Evolutionary conservation across 2,113 vertebrate species (phyloP).

Genomic region (Trachemys scripta): DNA sequence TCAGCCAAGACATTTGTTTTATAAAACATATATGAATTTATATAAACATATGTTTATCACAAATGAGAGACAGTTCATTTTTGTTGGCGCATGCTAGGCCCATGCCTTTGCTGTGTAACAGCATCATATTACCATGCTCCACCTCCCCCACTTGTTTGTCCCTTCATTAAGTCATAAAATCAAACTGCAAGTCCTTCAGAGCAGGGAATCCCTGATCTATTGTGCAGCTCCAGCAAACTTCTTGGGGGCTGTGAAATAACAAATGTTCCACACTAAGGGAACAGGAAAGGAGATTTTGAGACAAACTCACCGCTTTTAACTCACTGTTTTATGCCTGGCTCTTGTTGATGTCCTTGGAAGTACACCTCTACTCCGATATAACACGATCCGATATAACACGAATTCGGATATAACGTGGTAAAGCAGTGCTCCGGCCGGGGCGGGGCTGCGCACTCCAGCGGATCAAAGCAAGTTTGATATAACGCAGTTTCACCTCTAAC

Average conservation of each 20-base stretch:
- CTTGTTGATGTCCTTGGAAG: background rate
- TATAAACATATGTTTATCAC: background rate
- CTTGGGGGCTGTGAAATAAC: conserved; percentile 19
- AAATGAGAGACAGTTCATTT: background rate
- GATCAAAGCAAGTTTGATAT: no score
- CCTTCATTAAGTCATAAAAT: background rate
- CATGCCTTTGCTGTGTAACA: background rate
- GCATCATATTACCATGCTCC: background rate
- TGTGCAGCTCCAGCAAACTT: background rate
- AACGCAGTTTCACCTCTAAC: no score
- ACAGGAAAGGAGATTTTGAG: background rate
- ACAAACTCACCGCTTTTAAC: background rate
- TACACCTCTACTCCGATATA: background rate
- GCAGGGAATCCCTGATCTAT: background rate
- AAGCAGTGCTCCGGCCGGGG: no score
- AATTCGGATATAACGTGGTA: no score
- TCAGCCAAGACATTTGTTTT: conserved; percentile 30
- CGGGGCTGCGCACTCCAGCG: no score
- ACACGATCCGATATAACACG: no score
- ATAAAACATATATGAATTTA: conserved; percentile 42
- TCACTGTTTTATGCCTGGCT: background rate
- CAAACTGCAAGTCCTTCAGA: background rate
- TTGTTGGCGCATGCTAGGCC: conserved; percentile 49
- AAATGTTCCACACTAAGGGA: fast-evolving
- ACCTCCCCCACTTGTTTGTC: background rate